These are phyloP conservation scores for Toxostoma redivivum DNA, from an alignment of 2,113 vertebrate genomes.

Conservation along the genomic window DNA sequence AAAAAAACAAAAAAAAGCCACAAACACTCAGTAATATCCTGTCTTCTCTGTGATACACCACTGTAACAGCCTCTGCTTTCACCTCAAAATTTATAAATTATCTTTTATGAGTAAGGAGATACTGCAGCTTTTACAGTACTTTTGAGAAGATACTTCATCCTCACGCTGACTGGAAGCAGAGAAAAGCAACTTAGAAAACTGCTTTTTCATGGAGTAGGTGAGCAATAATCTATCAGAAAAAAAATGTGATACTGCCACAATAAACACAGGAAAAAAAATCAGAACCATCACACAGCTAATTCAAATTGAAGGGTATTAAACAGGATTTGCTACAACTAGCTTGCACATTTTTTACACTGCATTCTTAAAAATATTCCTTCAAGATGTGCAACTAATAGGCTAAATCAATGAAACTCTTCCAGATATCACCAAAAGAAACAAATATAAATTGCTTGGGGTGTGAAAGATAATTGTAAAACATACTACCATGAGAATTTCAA, in stretches of 20 bases:
- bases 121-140: neutral
- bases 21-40: neutral
- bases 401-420: slow-evolving; percentile 1
- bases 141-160: neutral
- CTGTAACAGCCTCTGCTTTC: neutral
- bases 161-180: neutral
- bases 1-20: neutral
- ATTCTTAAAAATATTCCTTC: slow-evolving; percentile 24
- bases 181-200: neutral
- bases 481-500: neutral
- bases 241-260: neutral
- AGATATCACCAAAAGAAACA: neutral
- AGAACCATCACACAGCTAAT: neutral
- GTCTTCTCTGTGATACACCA: neutral
- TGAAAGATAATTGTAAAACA: neutral
- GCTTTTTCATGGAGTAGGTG: neutral
- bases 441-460: neutral
- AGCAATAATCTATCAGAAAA: neutral
- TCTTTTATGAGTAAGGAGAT: neutral
- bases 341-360: slow-evolving; percentile 12
- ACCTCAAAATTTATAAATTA: neutral
- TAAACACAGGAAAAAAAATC: neutral
- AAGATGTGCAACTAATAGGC: neutral
- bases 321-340: slow-evolving; percentile 14
- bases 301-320: slow-evolving; percentile 31